phyloP scores from a whole-genome alignment of 2,888 invertebrate species.

The Trachelus troglodyta region DNA sequence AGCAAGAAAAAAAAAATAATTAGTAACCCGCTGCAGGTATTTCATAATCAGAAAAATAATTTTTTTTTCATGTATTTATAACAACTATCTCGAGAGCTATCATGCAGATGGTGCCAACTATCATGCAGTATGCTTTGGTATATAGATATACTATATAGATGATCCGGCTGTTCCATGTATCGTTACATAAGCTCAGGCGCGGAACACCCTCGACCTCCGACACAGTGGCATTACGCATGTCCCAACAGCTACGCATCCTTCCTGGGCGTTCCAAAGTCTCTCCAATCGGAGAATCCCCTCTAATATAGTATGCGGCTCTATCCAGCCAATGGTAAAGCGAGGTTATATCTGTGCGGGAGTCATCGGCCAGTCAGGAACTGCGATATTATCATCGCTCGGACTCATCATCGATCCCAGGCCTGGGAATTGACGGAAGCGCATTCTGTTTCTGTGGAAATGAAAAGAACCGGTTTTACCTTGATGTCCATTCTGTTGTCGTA shows the following conservation, averaged over 20 bases:
- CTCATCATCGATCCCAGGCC: conserved; percentile 51
- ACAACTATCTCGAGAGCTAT: background rate
- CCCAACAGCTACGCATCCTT: conserved; percentile 64
- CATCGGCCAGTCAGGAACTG: conserved; percentile 55
- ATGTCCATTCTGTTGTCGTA: background rate
- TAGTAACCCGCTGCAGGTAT: too few relatives aligned
- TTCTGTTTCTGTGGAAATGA: conserved; percentile 34
- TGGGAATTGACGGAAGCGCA: conserved; percentile 37
- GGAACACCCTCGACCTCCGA: conserved; percentile 7
- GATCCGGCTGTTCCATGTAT: background rate
- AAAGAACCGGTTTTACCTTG: conserved; percentile 29
- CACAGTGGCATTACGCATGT: conserved; percentile 59
- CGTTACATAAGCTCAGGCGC: conserved; percentile 6
- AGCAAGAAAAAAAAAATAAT: too few relatives aligned
- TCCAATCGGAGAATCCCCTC: conserved; percentile 51
- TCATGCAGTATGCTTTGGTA: background rate
- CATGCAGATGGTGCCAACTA: background rate
- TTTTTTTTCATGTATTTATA: background rate
- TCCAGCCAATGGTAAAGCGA: conserved; percentile 47
- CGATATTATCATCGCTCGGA: conserved; percentile 52
- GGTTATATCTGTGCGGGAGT: conserved; percentile 55
- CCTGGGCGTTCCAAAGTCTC: conserved; percentile 60
- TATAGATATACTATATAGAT: background rate
- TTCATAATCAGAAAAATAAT: background rate
- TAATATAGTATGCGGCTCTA: conserved; percentile 46